Conservation (phyloP, 2,888 invertebrate genomes). For the Pseudanteris insignis region DNA sequence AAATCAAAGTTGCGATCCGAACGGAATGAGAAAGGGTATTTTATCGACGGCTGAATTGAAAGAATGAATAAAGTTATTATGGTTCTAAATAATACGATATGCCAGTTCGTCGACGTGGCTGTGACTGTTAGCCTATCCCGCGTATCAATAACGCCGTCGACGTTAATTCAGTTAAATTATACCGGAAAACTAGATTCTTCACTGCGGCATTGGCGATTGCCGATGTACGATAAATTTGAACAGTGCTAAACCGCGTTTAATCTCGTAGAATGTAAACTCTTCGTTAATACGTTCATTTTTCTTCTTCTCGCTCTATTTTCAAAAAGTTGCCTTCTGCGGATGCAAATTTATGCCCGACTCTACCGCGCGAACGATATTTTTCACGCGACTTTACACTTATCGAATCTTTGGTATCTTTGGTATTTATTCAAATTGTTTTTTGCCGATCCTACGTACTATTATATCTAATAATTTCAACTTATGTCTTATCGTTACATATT, state of each 20-base stretch:
- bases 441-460: too few species aligned
- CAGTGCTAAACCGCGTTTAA: constrained; percentile 10
- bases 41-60: constrained; percentile 1
- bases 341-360: constrained; percentile 5
- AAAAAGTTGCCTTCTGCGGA: constrained; percentile 4
- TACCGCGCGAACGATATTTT: constrained; percentile 4
- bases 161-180: constrained; percentile 1
- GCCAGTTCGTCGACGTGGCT: not conserved
- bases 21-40: constrained; percentile 8
- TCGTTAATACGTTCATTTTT: constrained; percentile 10
- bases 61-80: constrained; percentile 1
- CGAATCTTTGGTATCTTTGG: too few species aligned
- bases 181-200: not conserved
- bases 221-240: constrained; percentile 9
- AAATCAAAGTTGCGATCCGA: constrained; percentile 2
- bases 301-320: constrained; percentile 1
- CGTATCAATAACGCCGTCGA: constrained; percentile 1
- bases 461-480: too few species aligned
- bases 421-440: too few species aligned
- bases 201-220: not conserved
- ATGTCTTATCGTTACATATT: too few species aligned
- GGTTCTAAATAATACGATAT: constrained; percentile 2
- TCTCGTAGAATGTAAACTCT: constrained; percentile 14
- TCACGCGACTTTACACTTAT: not conserved
- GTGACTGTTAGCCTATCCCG: constrained; percentile 2